Percentiles rank a stretch among this genome's conserved stretches.
phyloP scores from a whole-genome alignment of 2,113 vertebrate genomes.

The Callocephalon fimbriatum region DNA sequence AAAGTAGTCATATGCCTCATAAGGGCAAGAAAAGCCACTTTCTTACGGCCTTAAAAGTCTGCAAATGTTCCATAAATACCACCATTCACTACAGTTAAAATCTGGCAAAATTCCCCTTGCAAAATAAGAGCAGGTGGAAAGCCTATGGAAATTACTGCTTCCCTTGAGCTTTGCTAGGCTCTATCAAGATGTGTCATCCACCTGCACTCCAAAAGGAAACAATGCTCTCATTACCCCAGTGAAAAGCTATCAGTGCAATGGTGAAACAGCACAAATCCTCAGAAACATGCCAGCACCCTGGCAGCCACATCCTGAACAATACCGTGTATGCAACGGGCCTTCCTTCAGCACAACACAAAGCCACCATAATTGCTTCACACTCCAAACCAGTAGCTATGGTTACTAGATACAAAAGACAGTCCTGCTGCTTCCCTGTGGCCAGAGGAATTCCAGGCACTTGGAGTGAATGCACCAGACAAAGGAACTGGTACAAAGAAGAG shows the following conservation, averaged over 20 bases:
- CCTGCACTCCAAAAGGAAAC: background rate
- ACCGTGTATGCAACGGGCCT: rapidly evolving
- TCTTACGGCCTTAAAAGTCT: background rate
- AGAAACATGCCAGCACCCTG: background rate
- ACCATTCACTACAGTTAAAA: background rate
- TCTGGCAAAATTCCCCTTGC: background rate
- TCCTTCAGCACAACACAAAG: conserved; percentile 32
- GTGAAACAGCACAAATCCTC: background rate
- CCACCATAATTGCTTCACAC: conserved; percentile 1
- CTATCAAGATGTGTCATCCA: background rate
- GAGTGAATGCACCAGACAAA: conserved; percentile 41
- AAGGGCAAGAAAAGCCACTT: background rate
- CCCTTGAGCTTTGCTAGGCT: background rate
- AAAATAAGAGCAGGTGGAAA: background rate
- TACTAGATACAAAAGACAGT: conserved; percentile 68
- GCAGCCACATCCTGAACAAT: background rate
- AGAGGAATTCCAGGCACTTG: conserved; percentile 73
- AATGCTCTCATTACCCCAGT: background rate
- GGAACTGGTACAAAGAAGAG: background rate
- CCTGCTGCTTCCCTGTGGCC: conserved; percentile 54
- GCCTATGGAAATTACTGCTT: background rate
- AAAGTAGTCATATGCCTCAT: background rate
- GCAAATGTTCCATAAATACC: background rate
- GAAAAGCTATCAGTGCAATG: background rate
- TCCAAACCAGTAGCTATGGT: conserved; percentile 70